Conservation (phyloP, 2,113 vertebrate genomes). For the Laticauda laticaudata region DNA sequence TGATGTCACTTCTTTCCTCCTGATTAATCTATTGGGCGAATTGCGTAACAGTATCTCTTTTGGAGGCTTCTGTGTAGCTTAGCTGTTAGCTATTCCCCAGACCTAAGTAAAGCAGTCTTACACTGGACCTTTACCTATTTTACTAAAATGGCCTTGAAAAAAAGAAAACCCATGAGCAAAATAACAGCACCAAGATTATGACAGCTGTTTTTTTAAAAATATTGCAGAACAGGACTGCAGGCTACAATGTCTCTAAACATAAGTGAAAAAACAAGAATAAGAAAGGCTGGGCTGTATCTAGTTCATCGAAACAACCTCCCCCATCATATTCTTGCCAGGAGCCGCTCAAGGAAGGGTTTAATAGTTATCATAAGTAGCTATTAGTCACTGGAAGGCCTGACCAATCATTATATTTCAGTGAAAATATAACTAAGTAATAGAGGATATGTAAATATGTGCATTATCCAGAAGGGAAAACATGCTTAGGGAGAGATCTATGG, state of each 20-base stretch:
- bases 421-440: constrained; percentile 27
- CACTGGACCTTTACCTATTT: background rate
- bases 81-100: background rate
- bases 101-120: background rate
- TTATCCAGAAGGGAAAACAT: constrained; percentile 47
- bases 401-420: background rate
- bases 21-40: background rate
- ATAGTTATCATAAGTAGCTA: background rate
- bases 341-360: background rate
- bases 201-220: background rate
- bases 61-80: background rate
- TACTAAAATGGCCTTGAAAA: background rate
- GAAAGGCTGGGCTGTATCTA: background rate
- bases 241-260: background rate
- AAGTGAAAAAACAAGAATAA: background rate
- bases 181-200: background rate
- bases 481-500: constrained; percentile 36
- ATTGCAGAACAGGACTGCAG: background rate
- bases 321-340: background rate
- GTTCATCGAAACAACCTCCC: background rate
- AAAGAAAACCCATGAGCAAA: background rate
- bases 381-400: background rate
- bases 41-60: background rate
- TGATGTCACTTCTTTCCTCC: background rate
- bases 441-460: constrained; percentile 49